A percentile compares a stretch with the other conserved stretches of the same genome.
phyloP scores from a whole-genome alignment of 2,113 vertebrate species.

The Pongo abelii region DNA sequence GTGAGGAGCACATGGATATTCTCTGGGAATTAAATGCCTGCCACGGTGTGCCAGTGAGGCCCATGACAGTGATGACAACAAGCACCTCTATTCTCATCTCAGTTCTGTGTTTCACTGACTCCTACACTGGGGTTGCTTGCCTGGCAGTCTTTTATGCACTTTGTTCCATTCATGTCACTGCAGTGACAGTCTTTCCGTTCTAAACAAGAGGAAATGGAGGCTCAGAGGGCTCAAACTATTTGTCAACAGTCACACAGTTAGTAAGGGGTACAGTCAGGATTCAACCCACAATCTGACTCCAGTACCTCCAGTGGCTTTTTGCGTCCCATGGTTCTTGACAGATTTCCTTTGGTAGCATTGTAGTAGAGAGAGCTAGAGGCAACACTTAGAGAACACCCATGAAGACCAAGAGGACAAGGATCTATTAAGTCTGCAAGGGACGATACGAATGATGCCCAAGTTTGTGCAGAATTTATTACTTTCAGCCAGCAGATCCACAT shows the following conservation, averaged over 20 bases:
- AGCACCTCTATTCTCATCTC: background rate
- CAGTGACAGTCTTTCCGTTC: background rate
- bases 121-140: background rate
- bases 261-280: background rate
- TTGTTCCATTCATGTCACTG: background rate
- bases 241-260: fast-evolving
- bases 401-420: background rate
- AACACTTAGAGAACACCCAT: background rate
- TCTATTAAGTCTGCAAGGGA: background rate
- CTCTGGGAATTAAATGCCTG: background rate
- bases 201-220: background rate
- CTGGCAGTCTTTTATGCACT: background rate
- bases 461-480: background rate
- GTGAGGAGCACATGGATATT: background rate
- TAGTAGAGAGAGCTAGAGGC: background rate
- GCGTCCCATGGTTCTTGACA: background rate
- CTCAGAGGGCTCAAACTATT: background rate
- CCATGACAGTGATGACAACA: too few species aligned
- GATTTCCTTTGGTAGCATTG: background rate
- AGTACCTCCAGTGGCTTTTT: background rate
- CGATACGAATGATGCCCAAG: too few species aligned
- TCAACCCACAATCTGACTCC: too few species aligned
- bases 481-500: background rate
- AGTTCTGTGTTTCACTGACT: background rate
- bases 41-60: background rate